Evolutionary conservation across 2,113 vertebrate species (phyloP).

Genomic region (crab-eating macaque (Macaca fascicularis)): T2T-MFA8v1.1 NC_088387.1:118110001-118110500

Average conservation of each 20-base stretch:
- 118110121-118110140: background rate
- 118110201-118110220: background rate
- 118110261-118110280: background rate
- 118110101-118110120: background rate
- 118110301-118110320: background rate
- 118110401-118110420: background rate
- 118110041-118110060: background rate
- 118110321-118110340: no score
- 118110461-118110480: fast-evolving
- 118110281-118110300: background rate
- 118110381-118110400: fast-evolving
- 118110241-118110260: background rate
- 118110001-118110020: background rate
- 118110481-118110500: background rate
- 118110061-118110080: background rate
- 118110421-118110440: background rate
- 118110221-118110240: background rate
- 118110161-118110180: background rate
- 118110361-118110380: no score
- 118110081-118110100: fast-evolving
- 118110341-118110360: no score
- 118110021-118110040: background rate
- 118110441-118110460: fast-evolving
- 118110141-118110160: background rate
- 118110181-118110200: background rate